phyloP scores from a whole-genome alignment of 2,888 invertebrate species.

The Patella pellucida region DNA sequence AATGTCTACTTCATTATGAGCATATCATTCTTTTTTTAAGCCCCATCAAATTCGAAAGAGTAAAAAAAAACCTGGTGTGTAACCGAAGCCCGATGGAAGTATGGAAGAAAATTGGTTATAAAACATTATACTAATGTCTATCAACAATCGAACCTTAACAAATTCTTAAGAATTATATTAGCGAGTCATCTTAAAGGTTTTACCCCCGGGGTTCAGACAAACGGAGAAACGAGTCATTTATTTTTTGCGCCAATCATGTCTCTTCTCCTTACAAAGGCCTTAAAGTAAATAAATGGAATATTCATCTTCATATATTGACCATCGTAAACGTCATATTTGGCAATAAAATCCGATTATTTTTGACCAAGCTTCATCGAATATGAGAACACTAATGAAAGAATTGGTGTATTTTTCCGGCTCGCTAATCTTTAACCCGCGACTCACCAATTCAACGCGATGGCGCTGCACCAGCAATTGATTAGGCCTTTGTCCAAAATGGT shows the following conservation, averaged over 20 bases:
- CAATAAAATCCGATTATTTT: constrained; percentile 5
- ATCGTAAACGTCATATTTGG: constrained; percentile 10
- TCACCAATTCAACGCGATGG: constrained; percentile 36
- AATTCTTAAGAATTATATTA: background rate
- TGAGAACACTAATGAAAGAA: constrained; percentile 29
- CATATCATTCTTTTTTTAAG: background rate
- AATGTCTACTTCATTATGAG: background rate
- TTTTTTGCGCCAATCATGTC: constrained; percentile 9
- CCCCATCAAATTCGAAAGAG: constrained; percentile 3
- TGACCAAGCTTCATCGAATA: constrained; percentile 9
- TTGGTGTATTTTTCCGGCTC: constrained; percentile 33
- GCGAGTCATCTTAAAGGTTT: background rate
- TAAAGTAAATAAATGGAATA: constrained; percentile 5
- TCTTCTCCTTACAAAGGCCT: background rate
- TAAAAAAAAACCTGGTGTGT: background rate
- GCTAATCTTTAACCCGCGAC: constrained; percentile 29
- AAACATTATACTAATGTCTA: background rate
- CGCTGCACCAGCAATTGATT: constrained; percentile 45
- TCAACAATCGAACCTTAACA: background rate
- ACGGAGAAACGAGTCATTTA: background rate
- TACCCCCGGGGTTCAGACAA: background rate
- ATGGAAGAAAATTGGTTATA: background rate
- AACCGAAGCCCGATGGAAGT: background rate
- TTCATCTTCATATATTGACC: background rate
- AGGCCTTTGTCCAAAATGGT: constrained; percentile 37